Base-by-base conservation (phyloP, 1,140 invertebrate genomes). In the Drosophila sp. region DNA sequence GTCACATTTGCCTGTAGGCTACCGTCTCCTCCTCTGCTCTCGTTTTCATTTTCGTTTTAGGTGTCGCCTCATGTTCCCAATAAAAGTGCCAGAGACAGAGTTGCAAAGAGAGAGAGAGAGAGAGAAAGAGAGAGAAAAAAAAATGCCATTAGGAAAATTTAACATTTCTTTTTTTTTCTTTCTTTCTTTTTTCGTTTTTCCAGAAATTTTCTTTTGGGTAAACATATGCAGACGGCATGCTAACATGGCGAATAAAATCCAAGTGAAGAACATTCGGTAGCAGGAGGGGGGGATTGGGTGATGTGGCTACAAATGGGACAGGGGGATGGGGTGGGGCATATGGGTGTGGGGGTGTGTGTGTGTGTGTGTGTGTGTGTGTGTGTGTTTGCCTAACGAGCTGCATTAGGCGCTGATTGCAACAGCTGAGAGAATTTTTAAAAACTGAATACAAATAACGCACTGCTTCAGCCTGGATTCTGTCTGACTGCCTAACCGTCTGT, bases 381-480 rank as follows among this genome's bases (percentile, higher is more conserved):
- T 64, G 79, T 86, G 76, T 86, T 89, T 86, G 84, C 83, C 83
- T 79, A 86, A 87, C 83, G 83, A 86, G 85, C 82, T 87, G 84
- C 83, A 87, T 89, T 89, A 79, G 70, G 81, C 79, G 79, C 72
- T 87, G 83, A 87, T 87, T 87, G 83, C 76, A 87, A 68, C 69
- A 70, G 70, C 68, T 60, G 76, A 69, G 60, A 50, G 41, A 50
- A 64, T 30, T 29, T 40, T 40, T 27, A 61, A 74, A 35, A 38
- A 56, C 54, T 23, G 72, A 69, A 64, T 44, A 27, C 29, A 40
- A 56, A 65, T 35, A 55, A 30, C 23, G 38, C 17, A 38, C 58
- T 41, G 38, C 38, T 40, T 27, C 35, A 38, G 40, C 38, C 27
- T 27, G 5, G 17, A 17, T n/a, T 41, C 35, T 58, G 32, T 35